Evolutionary conservation across 2,797 vertebrate genomes (phyloP), one percentile per base, ranked within the genome.

Genomic region (Notoglanidium macrostoma): DNA sequence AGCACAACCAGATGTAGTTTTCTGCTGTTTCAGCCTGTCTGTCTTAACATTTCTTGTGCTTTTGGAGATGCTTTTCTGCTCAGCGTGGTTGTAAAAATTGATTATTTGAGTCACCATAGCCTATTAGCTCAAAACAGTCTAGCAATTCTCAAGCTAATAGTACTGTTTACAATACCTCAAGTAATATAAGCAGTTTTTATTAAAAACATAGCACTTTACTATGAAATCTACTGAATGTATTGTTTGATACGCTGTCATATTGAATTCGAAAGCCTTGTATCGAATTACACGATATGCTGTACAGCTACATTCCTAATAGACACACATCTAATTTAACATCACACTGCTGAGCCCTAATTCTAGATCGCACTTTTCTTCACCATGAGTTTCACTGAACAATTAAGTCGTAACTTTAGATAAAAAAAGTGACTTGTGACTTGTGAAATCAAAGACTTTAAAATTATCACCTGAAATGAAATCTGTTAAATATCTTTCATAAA

Each of bases 11-110:
- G 63, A 35, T 32, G 15, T 35, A 29, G n/a, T 29, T 5, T 68
- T 68, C 15, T 68, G 65, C 29, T 68, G 29, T 35, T 68, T 29
- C 15, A 68, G 65, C 29, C 29, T 32, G 15, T 68, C 29, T 32
- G 35, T 19, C 68, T 72, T 17, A 44, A 68, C 32, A 68, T 35
- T 8, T 49, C 4, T n/a, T 49, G 40, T 14, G 44, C 46, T 51
- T 74, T 15, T n/a, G 26, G 73, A 76, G 44, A 46, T 73, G 72
- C 72, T 51, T 49, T 74, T 29, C 73, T 76, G 73, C 46, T 26
- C 26, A 29, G 73, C 73, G 29, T 29, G 14, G 49, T 17, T 51
- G 49, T 54, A 76, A n/a, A 76, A 29, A 44, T 7, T 74, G 23
- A 4, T 26, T 74, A 74, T 49, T 49, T 26, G 44, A 12, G 12